phyloP scores from a whole-genome alignment of 2,113 vertebrate genomes.

The Larimichthys polyactis region DNA sequence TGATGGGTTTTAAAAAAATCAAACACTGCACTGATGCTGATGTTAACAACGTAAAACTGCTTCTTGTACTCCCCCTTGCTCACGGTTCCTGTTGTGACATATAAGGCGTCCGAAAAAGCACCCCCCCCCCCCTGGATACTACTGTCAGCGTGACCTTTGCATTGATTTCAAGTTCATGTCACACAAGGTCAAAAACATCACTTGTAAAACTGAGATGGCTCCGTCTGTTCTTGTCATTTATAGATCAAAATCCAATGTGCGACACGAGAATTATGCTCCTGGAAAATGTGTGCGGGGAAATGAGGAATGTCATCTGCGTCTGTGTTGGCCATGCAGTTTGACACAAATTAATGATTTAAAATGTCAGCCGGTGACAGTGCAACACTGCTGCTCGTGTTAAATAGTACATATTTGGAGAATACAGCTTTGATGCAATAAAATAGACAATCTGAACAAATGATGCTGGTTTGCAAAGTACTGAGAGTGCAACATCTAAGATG shows the following conservation, averaged over 20 bases:
- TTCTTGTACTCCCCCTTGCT: background rate
- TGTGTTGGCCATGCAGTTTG: constrained; percentile 9
- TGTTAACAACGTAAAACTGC: background rate
- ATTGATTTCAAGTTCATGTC: constrained; percentile 64
- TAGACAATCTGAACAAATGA: background rate
- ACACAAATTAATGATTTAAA: background rate
- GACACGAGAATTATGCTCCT: background rate
- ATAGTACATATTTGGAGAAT: background rate
- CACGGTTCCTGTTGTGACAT: background rate
- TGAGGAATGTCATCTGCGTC: constrained; percentile 14
- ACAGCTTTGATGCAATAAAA: background rate
- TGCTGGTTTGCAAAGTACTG: background rate
- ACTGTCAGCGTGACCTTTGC: constrained; percentile 42
- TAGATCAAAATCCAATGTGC: constrained; percentile 30
- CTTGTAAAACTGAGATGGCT: constrained; percentile 35
- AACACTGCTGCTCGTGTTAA: background rate
- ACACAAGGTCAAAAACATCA: constrained; percentile 41
- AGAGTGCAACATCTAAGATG: background rate
- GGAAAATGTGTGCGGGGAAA: background rate
- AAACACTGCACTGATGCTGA: background rate
- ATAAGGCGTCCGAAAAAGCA: background rate
- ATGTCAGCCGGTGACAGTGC: constrained; percentile 8
- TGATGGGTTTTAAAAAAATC: background rate
- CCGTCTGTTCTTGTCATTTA: constrained; percentile 16
- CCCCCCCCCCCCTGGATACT: background rate